Conservation (phyloP, 2,888 invertebrate species). For the Epistrophella euchroma region DNA sequence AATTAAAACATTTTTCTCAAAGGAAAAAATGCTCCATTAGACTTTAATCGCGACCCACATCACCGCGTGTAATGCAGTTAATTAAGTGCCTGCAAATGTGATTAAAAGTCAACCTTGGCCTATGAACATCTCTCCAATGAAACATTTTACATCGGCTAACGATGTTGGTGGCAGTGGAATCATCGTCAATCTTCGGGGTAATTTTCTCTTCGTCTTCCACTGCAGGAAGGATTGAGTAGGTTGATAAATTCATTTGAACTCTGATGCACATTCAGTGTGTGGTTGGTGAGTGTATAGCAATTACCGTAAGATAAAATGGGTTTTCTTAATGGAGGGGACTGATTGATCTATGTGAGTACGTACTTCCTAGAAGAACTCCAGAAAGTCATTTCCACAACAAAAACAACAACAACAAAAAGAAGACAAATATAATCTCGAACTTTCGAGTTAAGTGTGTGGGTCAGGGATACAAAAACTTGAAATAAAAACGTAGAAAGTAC, state of each 20-base stretch:
- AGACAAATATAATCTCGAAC: conserved; percentile 16
- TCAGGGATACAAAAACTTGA: conserved; percentile 41
- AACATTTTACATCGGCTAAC: conserved; percentile 2
- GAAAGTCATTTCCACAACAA: conserved; percentile 12
- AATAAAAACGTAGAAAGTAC: conserved; percentile 54
- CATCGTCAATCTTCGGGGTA: conserved; percentile 42
- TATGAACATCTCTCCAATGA: conserved; percentile 43
- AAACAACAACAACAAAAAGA: not conserved
- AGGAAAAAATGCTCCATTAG: conserved; percentile 37
- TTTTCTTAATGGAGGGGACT: conserved; percentile 14
- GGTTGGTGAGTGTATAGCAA: conserved; percentile 39
- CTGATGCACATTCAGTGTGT: conserved; percentile 12
- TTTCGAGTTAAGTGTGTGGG: conserved; percentile 68
- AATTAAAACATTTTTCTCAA: conserved; percentile 25
- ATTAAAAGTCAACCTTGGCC: conserved; percentile 71
- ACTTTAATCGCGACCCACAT: conserved; percentile 44
- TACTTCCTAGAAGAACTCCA: conserved; percentile 47
- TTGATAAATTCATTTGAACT: conserved; percentile 55
- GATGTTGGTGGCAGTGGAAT: not conserved
- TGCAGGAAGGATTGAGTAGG: conserved; percentile 47
- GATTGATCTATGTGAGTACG: conserved; percentile 17
- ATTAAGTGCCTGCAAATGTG: conserved; percentile 66
- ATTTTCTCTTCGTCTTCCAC: conserved; percentile 35
- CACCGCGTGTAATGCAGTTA: conserved; percentile 49
- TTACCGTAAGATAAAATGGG: conserved; percentile 51